Evolutionary conservation across 1,140 invertebrate species (phyloP), one percentile per base, ranked within the genome.

Genomic region (Pseudomyrmex gracilis): DNA sequence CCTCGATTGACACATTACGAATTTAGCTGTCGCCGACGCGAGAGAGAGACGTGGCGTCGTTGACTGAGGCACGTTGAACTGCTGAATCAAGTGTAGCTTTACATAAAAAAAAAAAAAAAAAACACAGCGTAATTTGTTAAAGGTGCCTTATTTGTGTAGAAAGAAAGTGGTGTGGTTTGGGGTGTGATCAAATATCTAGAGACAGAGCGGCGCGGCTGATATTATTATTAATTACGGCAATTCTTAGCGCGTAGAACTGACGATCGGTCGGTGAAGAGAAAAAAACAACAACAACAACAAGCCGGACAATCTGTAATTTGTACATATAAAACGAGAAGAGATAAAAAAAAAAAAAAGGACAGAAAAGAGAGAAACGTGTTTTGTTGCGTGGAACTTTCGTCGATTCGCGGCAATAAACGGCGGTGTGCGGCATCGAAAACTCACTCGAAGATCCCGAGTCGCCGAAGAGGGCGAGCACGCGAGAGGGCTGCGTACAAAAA

Each of bases 141-240:
- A 93, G 94, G 93, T 94, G 94, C 94, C 94, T 94, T 94, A 94
- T 93, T 93, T 91, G 89, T 91, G 89, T 92, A 92, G 90, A 90
- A 87, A 89, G 86, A 89, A 82, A 85, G 76, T 78, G 82, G 34
- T 34, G 34, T 34, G 34, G 34, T 34, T 34, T 34, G 34, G 34
- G 76, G 89, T 78, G 85, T 83, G 85, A 91, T 85, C 87, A 85
- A 86, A 88, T 77, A 63, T 64, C 34, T 34, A 34, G 34, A 84
- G 85, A 86, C 84, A 87, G 85, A 89, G 64, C 86, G 88, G 88
- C 90, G 85, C 86, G 85, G 86, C 74, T 66, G 58, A 88, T 57
- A 34, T 34, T 34, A 34, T 0, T n/a, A n/a, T n/a, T n/a, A 34
- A 34, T 7, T 34, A 80, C 57, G 87, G 82, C 85, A 76, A 86